Base-by-base conservation (phyloP, 2,888 invertebrate genomes). In the Aplocera efformata region DNA sequence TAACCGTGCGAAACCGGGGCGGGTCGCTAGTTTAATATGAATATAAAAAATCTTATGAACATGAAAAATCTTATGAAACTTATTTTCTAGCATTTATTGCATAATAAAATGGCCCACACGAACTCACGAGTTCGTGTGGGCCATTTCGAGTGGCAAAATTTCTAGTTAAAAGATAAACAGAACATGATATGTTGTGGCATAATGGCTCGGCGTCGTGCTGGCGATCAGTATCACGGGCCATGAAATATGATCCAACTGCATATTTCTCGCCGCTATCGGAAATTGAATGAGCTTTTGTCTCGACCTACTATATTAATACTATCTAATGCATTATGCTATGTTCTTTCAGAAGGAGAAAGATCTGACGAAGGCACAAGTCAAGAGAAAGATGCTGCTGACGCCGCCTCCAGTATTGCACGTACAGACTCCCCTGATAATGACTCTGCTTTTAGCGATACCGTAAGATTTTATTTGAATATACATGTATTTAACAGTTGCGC, bases 361-460 rank as follows among this genome's bases (percentile, higher is more conserved):
- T 40, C 53, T 10, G 60, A 58, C 1, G 72, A 68, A 13, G 56
- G 60, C n/a, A 77, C 63, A 42, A 67, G 75, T 35, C 69, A 59
- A 49, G 81, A 81, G 29, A 83, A 83, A 42, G 83, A 82, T 45
- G 61, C 69, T 56, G 67, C 60, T 50, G 72, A 89, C 67, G 57
- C 83, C 54, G 66, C 84, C 1, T 67, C 80, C n/a, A 72, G 60
- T 40, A 76, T 82, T 41, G 55, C 76, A 1, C 91, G 96, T 51
- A 95, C 96, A 7, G 97, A 98, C 67, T 97, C 97, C 36, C 98
- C 98, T 0, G 98, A 98, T 82, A 98, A 98, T 82, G 99, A 99
- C 85, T 98, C 98, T 7, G 99, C 98, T 8, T 99, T 98, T 80
- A 98, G 98, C 65, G 99, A 99, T 83, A 98, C 97, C 50, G 97